Evolutionary conservation across 2,797 vertebrate species (phyloP), one percentile per base, ranked within the genome.

Genomic region (Falco berigora): DNA sequence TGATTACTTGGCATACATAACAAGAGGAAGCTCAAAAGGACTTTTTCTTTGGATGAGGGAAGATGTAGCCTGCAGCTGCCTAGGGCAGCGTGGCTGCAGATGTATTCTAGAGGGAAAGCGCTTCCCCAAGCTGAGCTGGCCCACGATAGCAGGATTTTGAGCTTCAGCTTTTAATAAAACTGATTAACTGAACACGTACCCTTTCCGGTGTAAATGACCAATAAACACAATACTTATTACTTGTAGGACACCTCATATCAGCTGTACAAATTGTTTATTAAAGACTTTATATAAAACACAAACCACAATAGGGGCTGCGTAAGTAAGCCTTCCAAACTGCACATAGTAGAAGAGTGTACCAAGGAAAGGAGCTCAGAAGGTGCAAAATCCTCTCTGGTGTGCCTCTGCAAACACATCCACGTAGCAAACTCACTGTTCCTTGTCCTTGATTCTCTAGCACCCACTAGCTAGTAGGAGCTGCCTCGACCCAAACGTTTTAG

Each of bases 81-180:
- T 21, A 9, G 24, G 2, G 3, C n/a, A 32, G 44, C 6, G 27
- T 15, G 24, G 10, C 5, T 50, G 21, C 36, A n/a, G 20, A 40
- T 23, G 16, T 19, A 16, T 42, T n/a, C 9, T 19, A 21, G 23
- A 23, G 12, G 22, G 25, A 66, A 71, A 82, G 40, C 13, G 3
- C 15, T 71, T 81, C 12, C 38, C 28, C 46, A 15, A 0, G 0
- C 1, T 28, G 12, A 46, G 10, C 6, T 42, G 53, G 13, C 22
- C 27, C 30, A 42, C 4, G 4, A 11, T 3, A 55, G 8, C 2
- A 55, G 46, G 23, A 67, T 1, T 28, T 25, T 53, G 36, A 46
- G 32, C n/a, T 32, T 50, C 28, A 76, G 21, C 15, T 77, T 53
- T 53, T 77, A 24, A 72, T 32, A 20, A 76, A 53, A 47, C 20